phyloP scores from a whole-genome alignment of 2,888 invertebrate species.

The Pammene fasciana region DNA sequence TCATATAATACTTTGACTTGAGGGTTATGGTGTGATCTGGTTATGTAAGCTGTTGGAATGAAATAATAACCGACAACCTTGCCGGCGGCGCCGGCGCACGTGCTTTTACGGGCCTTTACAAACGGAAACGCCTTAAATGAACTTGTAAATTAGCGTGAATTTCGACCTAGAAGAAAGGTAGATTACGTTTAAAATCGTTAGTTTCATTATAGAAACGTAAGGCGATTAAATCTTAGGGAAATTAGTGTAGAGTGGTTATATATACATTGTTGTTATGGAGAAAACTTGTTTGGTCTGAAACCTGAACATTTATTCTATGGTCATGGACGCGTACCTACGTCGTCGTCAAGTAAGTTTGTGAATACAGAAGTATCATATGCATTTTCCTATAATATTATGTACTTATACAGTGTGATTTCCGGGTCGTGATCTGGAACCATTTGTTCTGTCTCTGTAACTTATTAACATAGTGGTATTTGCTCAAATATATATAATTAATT shows the following conservation, averaged over 20 bases:
- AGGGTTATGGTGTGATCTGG: no score
- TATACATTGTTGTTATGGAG: background rate
- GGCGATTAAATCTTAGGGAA: background rate
- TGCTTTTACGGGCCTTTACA: background rate
- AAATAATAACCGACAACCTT: constrained; percentile 5
- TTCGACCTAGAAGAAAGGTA: background rate
- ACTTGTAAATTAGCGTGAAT: background rate
- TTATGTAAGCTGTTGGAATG: no score
- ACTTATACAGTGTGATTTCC: no score
- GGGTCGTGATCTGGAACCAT: no score
- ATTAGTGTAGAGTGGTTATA: no score
- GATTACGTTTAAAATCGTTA: background rate
- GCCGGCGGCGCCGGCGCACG: constrained; percentile 18
- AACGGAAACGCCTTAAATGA: background rate
- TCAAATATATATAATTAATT: no score
- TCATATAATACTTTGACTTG: background rate
- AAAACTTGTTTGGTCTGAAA: constrained; percentile 3
- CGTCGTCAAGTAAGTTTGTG: background rate
- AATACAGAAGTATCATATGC: background rate
- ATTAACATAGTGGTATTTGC: no score
- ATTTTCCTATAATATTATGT: background rate
- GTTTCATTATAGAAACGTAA: background rate
- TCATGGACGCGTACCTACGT: background rate
- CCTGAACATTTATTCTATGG: background rate
- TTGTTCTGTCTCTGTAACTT: no score